Percentiles rank a stretch among this genome's conserved stretches.
These are phyloP conservation scores for Drosophila neocordata DNA, from an alignment of 1,140 invertebrate species.

Conservation along the genomic window DNA sequence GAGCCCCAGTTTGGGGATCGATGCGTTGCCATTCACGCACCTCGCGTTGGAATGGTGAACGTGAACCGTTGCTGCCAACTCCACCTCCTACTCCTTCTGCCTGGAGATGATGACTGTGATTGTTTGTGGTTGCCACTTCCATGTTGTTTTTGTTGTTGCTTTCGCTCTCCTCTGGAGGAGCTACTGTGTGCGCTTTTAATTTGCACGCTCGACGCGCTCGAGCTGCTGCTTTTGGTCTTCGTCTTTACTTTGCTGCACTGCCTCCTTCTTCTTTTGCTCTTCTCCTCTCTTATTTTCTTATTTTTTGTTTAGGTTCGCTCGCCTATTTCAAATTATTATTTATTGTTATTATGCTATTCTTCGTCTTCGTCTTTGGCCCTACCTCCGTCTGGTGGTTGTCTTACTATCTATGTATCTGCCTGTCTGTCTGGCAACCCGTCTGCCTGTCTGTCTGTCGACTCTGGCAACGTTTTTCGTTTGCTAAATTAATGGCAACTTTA, in stretches of 20 bases:
- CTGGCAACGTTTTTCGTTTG: conserved; percentile 59
- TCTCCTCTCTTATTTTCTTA: conserved; percentile 16
- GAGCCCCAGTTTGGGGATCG: conserved; percentile 82
- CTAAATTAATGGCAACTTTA: conserved; percentile 82
- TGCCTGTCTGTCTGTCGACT: conserved; percentile 12
- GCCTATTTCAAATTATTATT: conserved; percentile 80
- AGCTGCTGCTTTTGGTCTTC: conserved; percentile 22
- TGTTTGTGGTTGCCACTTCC: conserved; percentile 81
- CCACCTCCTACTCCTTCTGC: conserved; percentile 12
- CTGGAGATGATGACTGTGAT: conserved; percentile 72
- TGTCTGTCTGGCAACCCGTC: not conserved
- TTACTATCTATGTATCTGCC: too few relatives aligned
- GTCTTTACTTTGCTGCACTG: conserved; percentile 30
- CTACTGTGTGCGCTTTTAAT: conserved; percentile 80
- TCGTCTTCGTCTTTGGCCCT: not conserved
- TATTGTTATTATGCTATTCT: conserved; percentile 77
- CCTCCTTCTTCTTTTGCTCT: conserved; percentile 19
- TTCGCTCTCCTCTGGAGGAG: conserved; percentile 46
- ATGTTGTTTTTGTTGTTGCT: conserved; percentile 45
- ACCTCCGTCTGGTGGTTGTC: too few relatives aligned
- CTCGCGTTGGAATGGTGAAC: conserved; percentile 81
- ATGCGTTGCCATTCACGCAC: conserved; percentile 83
- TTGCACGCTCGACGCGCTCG: conserved; percentile 76
- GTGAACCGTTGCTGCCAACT: conserved; percentile 35
- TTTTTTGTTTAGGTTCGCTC: conserved; percentile 48